Base-by-base conservation (phyloP, 2,113 vertebrate genomes). In the Xyrauchen texanus region DNA sequence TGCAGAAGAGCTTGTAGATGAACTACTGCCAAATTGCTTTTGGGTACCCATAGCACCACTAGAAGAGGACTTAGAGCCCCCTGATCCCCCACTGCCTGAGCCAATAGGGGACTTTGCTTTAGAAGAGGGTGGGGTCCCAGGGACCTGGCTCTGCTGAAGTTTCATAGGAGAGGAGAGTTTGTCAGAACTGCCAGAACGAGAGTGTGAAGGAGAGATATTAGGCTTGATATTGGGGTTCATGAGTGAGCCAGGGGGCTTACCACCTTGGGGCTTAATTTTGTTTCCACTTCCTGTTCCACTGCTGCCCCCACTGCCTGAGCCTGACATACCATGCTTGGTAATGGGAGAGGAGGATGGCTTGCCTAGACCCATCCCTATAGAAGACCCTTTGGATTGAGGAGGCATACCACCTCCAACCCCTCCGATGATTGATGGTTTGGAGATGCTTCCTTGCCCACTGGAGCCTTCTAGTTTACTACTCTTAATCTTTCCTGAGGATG, bases 71-170 rank as follows among this genome's bases (percentile, higher is more conserved):
- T 95, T 94, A 4, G 95, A 95, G 34, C 95, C 89, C 68, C 95
- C 94, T 3, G 96, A 94, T 45, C 96, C 93, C 60, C 95, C 93
- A 55, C 95, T 90, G 81, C 96, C 94, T 21, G 96, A 96, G 85
- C 95, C 96, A 90, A 99, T 98, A 11, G 97, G 98, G 0, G 98
- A 98, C 90, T 99, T 99, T 0, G 97, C 97, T 88, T 98, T 99
- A 21, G 96, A 98, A 0, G 96, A 97, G 0, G 97, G 96, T 6
- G 97, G 97, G 1, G 97, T 98, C 52, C 96, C 97, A 4, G 97
- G 97, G 78, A 99, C 94, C 82, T 93, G 92, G 16, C 91, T 90
- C 78, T 93, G 92, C 82, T 92, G 91, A 63, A 96, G 95, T 71
- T 99, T 99, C 96, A 98, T 94, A 61, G 97, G 97, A 70, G 97